Evolutionary conservation across 2,888 invertebrate genomes (phyloP).

Genomic region (Terebella lapidaria): DNA sequence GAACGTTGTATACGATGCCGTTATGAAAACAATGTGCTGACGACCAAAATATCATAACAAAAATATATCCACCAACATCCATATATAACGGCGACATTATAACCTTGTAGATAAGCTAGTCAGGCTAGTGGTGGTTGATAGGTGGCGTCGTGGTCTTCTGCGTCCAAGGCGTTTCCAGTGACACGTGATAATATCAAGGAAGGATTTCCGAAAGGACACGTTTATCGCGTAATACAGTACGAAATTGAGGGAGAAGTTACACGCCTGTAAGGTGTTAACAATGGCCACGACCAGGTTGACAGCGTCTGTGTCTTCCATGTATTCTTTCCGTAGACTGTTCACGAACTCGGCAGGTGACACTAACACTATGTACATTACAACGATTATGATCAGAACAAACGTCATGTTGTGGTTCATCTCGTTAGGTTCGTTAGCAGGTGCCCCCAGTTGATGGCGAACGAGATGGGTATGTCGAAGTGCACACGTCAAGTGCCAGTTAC

Average conservation of each 20-base stretch:
- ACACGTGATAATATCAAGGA: no score
- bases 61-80: no score
- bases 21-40: no score
- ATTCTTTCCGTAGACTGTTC: conserved; percentile 4
- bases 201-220: no score
- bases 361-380: conserved; percentile 42
- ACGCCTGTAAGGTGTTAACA: neutral
- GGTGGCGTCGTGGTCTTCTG: no score
- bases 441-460: conserved; percentile 23
- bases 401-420: conserved; percentile 32
- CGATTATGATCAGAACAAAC: conserved; percentile 41
- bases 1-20: no score
- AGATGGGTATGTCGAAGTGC: conserved; percentile 12
- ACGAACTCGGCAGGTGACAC: conserved; percentile 40
- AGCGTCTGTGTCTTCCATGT: neutral
- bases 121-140: no score
- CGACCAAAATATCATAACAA: no score
- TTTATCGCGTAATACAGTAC: neutral
- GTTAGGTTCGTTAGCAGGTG: conserved; percentile 24
- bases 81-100: no score
- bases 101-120: no score
- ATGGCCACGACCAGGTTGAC: neutral
- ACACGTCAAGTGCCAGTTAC: conserved; percentile 41
- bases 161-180: no score
- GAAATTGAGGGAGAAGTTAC: neutral